These are phyloP conservation scores for Oreochromis mossambicus DNA, from an alignment of 2,797 vertebrate species.

Conservation along the genomic window DNA sequence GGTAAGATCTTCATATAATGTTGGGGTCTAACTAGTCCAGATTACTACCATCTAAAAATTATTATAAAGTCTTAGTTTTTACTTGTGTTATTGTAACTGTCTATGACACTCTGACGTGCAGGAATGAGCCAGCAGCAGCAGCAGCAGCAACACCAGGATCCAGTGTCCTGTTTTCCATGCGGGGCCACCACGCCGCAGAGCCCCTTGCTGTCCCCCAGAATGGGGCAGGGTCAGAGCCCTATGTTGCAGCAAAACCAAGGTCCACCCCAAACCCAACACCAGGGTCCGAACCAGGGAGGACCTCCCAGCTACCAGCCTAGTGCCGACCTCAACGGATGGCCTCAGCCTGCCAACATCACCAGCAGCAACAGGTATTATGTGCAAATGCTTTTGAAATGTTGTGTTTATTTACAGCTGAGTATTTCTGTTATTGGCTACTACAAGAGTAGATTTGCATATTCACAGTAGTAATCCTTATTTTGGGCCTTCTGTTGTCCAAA, in stretches of 20 bases:
- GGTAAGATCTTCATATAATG: not conserved
- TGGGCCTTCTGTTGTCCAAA: not conserved
- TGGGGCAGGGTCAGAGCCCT: conserved; percentile 84
- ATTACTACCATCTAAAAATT: not conserved
- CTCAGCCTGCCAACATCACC: conserved; percentile 79
- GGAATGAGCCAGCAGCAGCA: conserved; percentile 93
- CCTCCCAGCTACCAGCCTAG: conserved; percentile 84
- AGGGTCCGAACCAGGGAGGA: conserved; percentile 72
- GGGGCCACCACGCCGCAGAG: conserved; percentile 87
- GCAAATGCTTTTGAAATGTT: not conserved
- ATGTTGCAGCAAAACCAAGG: conserved; percentile 66
- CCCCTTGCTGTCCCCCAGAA: conserved; percentile 91
- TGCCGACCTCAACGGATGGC: conserved; percentile 89
- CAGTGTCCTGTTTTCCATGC: conserved; percentile 86
- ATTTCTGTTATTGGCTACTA: not conserved
- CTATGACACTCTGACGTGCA: conserved; percentile 25
- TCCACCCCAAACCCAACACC: conserved; percentile 29
- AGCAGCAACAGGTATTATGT: conserved; percentile 75
- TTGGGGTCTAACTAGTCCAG: not conserved
- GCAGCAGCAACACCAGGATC: conserved; percentile 73
- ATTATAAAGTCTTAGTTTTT: not conserved
- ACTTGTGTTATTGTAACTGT: not conserved
- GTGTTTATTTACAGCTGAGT: not conserved
- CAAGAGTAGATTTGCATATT: fast-evolving
- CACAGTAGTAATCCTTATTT: not conserved